Base-by-base conservation (phyloP, 1,140 invertebrate genomes). In the Metaphire vulgaris region DNA sequence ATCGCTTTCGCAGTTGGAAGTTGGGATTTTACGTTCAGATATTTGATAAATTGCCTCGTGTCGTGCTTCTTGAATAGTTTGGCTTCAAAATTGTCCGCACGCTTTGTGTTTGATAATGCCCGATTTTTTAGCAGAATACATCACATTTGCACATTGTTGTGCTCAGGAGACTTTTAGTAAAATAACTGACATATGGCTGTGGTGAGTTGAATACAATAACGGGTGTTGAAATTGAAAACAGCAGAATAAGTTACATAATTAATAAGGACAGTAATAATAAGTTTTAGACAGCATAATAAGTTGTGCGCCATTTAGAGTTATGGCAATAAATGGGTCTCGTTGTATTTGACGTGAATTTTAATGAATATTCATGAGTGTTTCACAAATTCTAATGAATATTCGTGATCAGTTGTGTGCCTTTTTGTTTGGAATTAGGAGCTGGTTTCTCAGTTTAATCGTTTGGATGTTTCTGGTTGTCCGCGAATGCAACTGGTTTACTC, bases 1-100 rank as follows among this genome's bases (percentile, higher is more conserved):
- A 72, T 90, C 93, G 14, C 90, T 97, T 89, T 89, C 90, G 82
- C 96, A 98, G 86, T 88, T 92, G 78, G 92, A 88, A 81, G 86
- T 87, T 79, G 66, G n/a, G 28, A 1, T 0, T 74, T 26, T 12
- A 74, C n/a, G 76, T 75, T 14, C 2, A 71, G 15, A 74, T 21
- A 75, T 2, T 29, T 6, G 0, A 30, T n/a, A 33, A 6, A 21
- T 56, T 76, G 72, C n/a, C 31, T 14, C 68, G 56, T 28, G 65
- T 66, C 32, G 26, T 56, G 31, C 16, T 64, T 69, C 14, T 68
- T 69, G 33, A 6, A 66, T 15, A 21, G 21, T 26, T 66, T 76
- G 31, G 16, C 15, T 21, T 26, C 26, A 33, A 15, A 0, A 69
- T 30, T 15, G 56, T 74, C 14, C 30, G 12, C 66, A 67, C 0